phyloP scores from a whole-genome alignment of 2,113 vertebrate species.

The Nymphicus hollandicus region DNA sequence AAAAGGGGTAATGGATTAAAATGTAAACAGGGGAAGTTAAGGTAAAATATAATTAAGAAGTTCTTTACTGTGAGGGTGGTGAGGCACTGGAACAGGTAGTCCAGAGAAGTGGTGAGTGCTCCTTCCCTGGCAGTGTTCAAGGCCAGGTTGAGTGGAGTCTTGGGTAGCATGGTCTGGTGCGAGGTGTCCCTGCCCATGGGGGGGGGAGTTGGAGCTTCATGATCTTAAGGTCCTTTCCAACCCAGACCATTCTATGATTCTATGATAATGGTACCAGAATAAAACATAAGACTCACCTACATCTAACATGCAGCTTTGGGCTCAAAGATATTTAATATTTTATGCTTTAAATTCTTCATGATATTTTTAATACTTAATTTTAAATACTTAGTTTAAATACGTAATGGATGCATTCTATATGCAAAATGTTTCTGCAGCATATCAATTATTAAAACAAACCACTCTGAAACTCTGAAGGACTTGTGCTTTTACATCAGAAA shows the following conservation, averaged over 20 bases:
- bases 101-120: no score
- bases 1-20: not conserved
- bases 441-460: not conserved
- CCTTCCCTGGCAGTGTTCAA: no score
- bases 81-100: no score
- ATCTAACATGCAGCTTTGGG: not conserved
- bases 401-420: constrained; percentile 1
- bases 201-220: no score
- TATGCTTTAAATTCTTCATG: not conserved
- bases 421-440: not conserved
- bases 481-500: not conserved
- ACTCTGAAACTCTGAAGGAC: not conserved
- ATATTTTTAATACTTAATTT: constrained; percentile 28
- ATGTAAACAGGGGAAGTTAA: not conserved
- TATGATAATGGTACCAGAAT: not conserved
- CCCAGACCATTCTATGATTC: no score
- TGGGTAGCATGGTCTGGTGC: no score
- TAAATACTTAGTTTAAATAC: constrained; percentile 23
- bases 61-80: no score
- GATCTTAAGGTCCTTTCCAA: no score
- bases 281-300: not conserved
- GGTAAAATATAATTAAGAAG: not conserved
- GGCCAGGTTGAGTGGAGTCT: no score
- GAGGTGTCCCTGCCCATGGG: no score
- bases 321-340: constrained; percentile 22